Evolutionary conservation across 2,888 invertebrate species (phyloP), one percentile per base, ranked within the genome.

Genomic region (Gortyna flavago): DNA sequence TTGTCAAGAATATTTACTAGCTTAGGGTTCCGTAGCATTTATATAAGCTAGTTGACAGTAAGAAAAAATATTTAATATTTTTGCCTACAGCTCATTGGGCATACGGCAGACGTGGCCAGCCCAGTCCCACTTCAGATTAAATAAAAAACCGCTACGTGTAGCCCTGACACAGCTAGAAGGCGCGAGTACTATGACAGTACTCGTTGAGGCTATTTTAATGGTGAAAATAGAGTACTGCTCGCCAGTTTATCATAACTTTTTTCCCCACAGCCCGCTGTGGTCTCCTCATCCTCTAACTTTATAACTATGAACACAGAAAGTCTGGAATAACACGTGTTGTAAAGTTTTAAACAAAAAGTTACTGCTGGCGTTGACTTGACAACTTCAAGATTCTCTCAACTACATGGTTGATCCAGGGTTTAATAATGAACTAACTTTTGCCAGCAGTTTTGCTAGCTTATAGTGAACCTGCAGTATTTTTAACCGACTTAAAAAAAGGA

Each of bases 1-100:
- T 71, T 71, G 65, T 69, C 8, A 13, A 70, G 81, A 81, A 81
- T 70, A 81, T 73, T 78, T 72, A 41, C 54, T 21, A 76, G 57
- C 0, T 51, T 80, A 72, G 80, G 77, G 71, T 71, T 41, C 77
- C 38, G 48, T 29, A 32, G 38, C 0, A 16, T 38, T 54, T n/a
- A 25, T 54, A 25, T 4, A 11, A 3, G 3, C 25, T 25, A 25
- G 54, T 25, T 54, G 54, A 54, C 54, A 21, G 51, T 51, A 51
- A 51, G 7, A 51, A 51, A 51, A 8, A 21, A 7, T 7, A 8
- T 18, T 51, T 21, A 8, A 51, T 51, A 51, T 48, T 48, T 21
- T 7, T 48, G 48, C 48, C 21, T 7, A 48, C 48, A 48, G 48
- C 7, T 48, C 48, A 21, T 2, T 48, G 18, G 48, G 48, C 18